These are phyloP conservation scores for Plodia interpunctella DNA, from an alignment of 1,140 invertebrate genomes.

Conservation along the genomic window DNA sequence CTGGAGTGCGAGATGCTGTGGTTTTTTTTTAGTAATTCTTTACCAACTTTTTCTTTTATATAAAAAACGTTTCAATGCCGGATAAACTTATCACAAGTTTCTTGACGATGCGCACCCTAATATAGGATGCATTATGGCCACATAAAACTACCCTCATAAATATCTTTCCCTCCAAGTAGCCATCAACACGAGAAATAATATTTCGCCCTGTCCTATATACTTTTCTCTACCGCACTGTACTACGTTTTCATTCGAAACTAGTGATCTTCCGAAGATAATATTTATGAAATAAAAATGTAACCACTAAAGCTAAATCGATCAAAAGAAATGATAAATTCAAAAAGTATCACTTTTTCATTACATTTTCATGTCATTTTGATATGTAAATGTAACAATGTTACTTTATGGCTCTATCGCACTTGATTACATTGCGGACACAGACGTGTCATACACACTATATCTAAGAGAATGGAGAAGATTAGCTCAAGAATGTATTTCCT, in stretches of 20 bases:
- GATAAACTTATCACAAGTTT: constrained; percentile 1
- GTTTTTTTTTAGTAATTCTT: constrained; percentile 10
- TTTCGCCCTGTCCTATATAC: too few relatives aligned
- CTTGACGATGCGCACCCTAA: not conserved
- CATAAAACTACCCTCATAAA: constrained; percentile 3
- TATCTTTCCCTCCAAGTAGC: not conserved
- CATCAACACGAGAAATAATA: constrained; percentile 1
- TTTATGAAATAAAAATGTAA: not conserved
- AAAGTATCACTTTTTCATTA: not conserved
- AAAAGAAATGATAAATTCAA: not conserved
- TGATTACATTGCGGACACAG: not conserved
- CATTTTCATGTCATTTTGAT: not conserved
- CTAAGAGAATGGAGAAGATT: too few relatives aligned
- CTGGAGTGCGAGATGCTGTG: too few relatives aligned
- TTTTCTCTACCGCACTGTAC: too few relatives aligned
- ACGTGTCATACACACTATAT: too few relatives aligned
- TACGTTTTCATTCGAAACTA: not conserved
- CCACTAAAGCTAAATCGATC: not conserved
- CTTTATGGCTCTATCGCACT: not conserved
- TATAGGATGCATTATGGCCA: not conserved
- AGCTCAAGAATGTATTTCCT: too few relatives aligned
- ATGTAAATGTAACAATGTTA: constrained; percentile 4
- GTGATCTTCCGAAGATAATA: not conserved
- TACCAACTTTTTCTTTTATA: not conserved
- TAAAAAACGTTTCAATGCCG: not conserved